phyloP scores from a whole-genome alignment of 2,113 vertebrate genomes.

The Pithys albifrons region DNA sequence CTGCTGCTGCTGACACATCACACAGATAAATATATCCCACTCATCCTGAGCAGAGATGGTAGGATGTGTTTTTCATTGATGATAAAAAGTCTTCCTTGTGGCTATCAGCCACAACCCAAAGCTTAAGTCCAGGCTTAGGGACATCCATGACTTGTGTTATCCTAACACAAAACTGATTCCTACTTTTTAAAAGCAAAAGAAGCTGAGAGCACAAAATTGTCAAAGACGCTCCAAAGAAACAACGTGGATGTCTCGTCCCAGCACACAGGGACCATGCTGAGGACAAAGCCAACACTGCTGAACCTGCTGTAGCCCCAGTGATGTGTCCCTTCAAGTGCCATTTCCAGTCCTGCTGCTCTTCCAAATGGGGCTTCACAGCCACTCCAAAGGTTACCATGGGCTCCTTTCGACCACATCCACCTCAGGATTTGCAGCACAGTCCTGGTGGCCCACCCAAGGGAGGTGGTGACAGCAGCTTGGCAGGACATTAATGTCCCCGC shows the following conservation, averaged over 20 bases:
- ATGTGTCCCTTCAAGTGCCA: not conserved
- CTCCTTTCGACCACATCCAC: not conserved
- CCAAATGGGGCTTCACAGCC: not conserved
- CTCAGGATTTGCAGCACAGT: accelerated
- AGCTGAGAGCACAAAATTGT: accelerated
- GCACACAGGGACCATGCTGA: accelerated
- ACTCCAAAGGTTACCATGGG: not conserved
- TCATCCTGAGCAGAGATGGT: not conserved
- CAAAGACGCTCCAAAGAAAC: not conserved
- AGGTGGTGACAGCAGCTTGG: not conserved
- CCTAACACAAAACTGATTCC: not conserved
- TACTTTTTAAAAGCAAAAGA: not conserved
- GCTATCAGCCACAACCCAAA: not conserved
- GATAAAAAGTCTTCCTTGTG: not conserved
- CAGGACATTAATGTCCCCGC: accelerated
- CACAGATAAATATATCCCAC: not conserved
- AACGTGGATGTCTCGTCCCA: not conserved
- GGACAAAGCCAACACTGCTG: not conserved
- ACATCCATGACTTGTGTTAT: not conserved
- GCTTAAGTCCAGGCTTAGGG: not conserved
- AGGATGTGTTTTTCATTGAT: not conserved
- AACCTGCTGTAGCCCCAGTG: not conserved
- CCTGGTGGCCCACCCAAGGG: not conserved
- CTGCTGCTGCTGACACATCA: not conserved
- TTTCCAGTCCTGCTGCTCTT: not conserved